phyloP scores from a whole-genome alignment of 2,888 invertebrate species.

The Platycheirus albimanus region DNA sequence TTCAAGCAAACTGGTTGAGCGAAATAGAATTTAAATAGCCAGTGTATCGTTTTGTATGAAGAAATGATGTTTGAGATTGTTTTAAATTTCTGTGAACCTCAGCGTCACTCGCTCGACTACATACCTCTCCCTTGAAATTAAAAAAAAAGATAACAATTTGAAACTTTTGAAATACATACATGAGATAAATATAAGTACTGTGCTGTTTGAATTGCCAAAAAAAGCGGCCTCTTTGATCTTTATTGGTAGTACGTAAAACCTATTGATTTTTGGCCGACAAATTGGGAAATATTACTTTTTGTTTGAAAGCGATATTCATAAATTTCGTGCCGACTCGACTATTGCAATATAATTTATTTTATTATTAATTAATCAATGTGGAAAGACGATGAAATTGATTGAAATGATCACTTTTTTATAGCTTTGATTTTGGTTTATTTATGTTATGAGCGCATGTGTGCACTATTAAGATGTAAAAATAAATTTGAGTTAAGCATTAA shows the following conservation, averaged over 20 bases:
- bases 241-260: conserved; percentile 40
- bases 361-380: not conserved
- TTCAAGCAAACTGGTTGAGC: conserved; percentile 29
- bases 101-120: too few species aligned
- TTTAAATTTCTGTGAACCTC: conserved; percentile 2
- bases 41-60: not conserved
- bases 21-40: conserved; percentile 33
- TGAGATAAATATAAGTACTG: conserved; percentile 47
- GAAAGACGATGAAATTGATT: too few species aligned
- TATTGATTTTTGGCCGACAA: conserved; percentile 56
- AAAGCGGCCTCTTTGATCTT: conserved; percentile 58
- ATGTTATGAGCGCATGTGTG: too few species aligned
- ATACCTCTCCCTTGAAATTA: too few species aligned
- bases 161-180: conserved; percentile 19
- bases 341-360: not conserved
- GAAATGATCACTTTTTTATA: not conserved
- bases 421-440: too few species aligned
- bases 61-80: conserved; percentile 28
- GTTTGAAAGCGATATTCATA: not conserved
- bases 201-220: conserved; percentile 51
- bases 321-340: not conserved
- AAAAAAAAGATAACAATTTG: conserved; percentile 18
- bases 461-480: too few species aligned
- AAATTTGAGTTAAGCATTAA: too few species aligned
- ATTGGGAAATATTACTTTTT: not conserved